Conservation (phyloP, 1,140 invertebrate genomes). For the Zophobas morio region DNA sequence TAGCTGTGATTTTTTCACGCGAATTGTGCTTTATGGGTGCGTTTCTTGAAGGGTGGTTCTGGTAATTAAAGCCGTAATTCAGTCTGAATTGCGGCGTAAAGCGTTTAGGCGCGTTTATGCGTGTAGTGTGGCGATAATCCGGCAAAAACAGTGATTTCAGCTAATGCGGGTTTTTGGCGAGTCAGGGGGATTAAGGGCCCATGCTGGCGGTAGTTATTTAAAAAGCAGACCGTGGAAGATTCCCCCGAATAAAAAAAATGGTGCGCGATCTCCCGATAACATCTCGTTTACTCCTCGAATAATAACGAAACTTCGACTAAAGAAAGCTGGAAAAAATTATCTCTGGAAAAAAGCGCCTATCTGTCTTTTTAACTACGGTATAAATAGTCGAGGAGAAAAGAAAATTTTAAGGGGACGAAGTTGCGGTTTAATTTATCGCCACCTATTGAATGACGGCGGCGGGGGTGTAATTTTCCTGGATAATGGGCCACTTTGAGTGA, state of each 20-base stretch:
- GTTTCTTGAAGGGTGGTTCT: conserved; percentile 4
- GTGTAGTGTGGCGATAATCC: conserved; percentile 27
- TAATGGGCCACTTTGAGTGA: conserved; percentile 32
- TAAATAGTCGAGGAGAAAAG: background rate
- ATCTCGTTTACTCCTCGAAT: background rate
- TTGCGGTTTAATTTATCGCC: conserved; percentile 3
- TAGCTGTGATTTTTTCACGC: background rate
- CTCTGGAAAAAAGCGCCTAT: background rate
- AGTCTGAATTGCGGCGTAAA: conserved; percentile 29
- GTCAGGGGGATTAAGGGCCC: background rate
- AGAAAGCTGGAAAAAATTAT: background rate
- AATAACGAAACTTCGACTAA: background rate
- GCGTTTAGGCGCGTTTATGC: conserved; percentile 31
- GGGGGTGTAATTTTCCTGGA: conserved; percentile 14
- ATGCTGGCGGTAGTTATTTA: background rate
- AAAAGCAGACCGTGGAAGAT: background rate
- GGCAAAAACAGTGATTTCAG: conserved; percentile 9
- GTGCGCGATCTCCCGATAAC: background rate
- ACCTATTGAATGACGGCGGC: conserved; percentile 6
- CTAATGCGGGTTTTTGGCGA: background rate
- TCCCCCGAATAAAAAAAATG: background rate
- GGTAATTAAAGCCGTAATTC: conserved; percentile 23
- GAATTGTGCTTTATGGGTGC: conserved; percentile 7
- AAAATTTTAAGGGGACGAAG: background rate
- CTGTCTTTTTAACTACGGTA: background rate